Base-by-base conservation (phyloP, 2,888 invertebrate species). In the Tholera decimalis region DNA sequence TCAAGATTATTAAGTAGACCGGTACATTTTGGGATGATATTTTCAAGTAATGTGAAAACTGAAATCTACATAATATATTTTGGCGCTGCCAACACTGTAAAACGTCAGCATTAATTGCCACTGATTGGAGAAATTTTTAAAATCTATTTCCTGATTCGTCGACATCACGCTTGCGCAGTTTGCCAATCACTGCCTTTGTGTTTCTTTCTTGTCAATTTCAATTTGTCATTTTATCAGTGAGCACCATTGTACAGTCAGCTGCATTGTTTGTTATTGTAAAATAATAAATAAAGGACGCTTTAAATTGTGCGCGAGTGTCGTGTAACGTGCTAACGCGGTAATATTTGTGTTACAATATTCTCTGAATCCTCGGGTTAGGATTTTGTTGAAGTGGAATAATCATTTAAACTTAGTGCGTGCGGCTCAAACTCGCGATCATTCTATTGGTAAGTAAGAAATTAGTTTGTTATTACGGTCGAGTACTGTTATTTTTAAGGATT, bases 191-290 rank as follows among this genome's bases (percentile, higher is more conserved):
- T 50, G 51, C 46, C 49, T 70, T 72, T 70, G 61, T 75, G 39
- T 70, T 65, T n/a, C n/a, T n/a, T 54, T 75, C 53, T 51, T 73
- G 62, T 37, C 69, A 73, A 39, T 55, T 46, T 39, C 53, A 55
- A 28, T 47, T 70, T 74, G 60, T 82, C 64, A 67, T 46, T 55
- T 53, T 57, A 59, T 55, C 71, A 58, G 61, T 56, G 69, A 58
- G 58, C 49, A 47, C 15, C 15, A 44, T 65, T 72, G 60, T 64
- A 63, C 18, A 54, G 61, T 71, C 58, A 60, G 74, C 62, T 77
- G 78, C 62, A 60, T 81, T 80, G 83, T 83, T 82, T 82, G 72
- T 80, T 80, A 78, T 78, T 76, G 69, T 64, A 69, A 69, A 83
- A 76, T 82, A 82, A 80, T 83, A 83, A 72, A 61, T 67, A 70